These are phyloP conservation scores for Thunnus maccoyii DNA, from an alignment of 2,113 vertebrate genomes.

Conservation along the genomic window DNA sequence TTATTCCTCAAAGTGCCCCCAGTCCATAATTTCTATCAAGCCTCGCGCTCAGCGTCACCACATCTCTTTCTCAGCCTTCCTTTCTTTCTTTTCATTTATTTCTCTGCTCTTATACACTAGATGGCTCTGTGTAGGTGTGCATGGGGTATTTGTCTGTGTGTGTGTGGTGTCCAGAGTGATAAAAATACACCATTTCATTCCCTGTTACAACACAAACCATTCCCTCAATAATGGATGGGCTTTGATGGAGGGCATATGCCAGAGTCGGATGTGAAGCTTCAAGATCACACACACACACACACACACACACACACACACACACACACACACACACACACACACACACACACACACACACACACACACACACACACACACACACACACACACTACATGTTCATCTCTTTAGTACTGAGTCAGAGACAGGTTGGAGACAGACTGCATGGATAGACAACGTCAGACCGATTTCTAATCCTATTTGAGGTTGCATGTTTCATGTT, in stretches of 20 bases:
- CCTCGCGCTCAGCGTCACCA: neutral
- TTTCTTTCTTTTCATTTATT: neutral
- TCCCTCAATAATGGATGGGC: slow-evolving; percentile 57
- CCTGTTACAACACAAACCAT: slow-evolving; percentile 24
- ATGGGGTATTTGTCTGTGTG: neutral
- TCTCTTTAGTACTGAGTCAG: slow-evolving; percentile 12
- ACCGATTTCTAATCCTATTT: slow-evolving; percentile 36
- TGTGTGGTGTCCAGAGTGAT: slow-evolving; percentile 7
- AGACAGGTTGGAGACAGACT: slow-evolving; percentile 24
- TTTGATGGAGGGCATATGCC: slow-evolving; percentile 50
- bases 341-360: slow-evolving; percentile 17
- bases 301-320: slow-evolving; percentile 35
- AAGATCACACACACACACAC: neutral
- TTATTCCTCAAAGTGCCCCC: neutral
- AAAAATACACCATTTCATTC: slow-evolving; percentile 38
- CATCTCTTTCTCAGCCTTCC: neutral
- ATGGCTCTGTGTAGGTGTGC: slow-evolving; percentile 17
- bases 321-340: slow-evolving; percentile 20
- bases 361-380: slow-evolving; percentile 35
- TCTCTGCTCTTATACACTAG: slow-evolving; percentile 7
- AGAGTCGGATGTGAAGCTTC: slow-evolving; percentile 19
- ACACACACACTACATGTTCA: neutral
- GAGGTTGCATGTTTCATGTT: slow-evolving; percentile 23
- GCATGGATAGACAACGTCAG: slow-evolving; percentile 1
- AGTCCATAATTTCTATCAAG: slow-evolving; percentile 3